These are phyloP conservation scores for Sphenodon punctatus DNA, from an alignment of 2,797 vertebrate species.

Conservation along the genomic window DNA sequence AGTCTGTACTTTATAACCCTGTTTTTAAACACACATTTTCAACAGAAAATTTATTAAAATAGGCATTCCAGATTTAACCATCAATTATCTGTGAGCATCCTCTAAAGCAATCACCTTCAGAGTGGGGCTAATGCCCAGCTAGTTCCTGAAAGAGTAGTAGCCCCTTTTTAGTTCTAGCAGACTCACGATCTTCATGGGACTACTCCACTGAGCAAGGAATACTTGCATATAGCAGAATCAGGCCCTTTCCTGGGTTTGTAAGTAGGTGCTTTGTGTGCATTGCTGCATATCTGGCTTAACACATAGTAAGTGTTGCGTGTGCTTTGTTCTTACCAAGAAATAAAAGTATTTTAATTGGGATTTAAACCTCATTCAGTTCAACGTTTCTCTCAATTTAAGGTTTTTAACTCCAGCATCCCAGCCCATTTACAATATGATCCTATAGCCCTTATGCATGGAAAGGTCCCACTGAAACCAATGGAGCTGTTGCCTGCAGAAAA, in stretches of 20 bases:
- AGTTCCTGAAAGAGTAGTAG: not conserved
- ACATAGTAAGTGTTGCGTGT: not conserved
- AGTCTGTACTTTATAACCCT: not conserved
- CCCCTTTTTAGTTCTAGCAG: not conserved
- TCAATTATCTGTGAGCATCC: not conserved
- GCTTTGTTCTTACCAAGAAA: not conserved
- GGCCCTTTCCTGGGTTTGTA: not conserved
- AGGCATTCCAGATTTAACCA: conserved; percentile 3
- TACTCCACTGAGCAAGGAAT: not conserved
- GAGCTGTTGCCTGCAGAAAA: not conserved
- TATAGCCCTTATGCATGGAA: not conserved
- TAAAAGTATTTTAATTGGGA: not conserved
- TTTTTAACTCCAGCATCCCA: not conserved
- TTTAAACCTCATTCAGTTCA: conserved; percentile 22
- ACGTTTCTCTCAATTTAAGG: conserved; percentile 20
- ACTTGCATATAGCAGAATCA: not conserved
- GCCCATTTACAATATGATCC: not conserved
- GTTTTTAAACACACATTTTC: not conserved
- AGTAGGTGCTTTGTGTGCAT: not conserved
- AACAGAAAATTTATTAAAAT: conserved; percentile 41
- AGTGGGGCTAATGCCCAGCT: not conserved
- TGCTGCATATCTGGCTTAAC: too few relatives aligned
- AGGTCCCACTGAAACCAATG: not conserved
- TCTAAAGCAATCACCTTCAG: not conserved
- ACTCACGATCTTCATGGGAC: not conserved